Conservation (phyloP, 2,888 invertebrate species). For the Perizoma affinitatum region DNA sequence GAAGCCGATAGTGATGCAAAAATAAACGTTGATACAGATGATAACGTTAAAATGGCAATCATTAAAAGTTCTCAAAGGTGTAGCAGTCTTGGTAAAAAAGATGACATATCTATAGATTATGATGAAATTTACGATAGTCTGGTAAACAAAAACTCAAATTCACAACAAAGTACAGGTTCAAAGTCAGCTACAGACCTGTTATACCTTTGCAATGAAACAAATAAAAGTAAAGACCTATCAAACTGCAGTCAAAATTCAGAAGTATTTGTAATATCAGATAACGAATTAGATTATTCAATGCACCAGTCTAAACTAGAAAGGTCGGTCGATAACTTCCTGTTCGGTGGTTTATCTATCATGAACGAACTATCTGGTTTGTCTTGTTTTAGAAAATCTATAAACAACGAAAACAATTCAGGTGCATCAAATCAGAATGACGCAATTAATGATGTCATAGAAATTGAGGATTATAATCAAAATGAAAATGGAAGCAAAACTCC, state of each 20-base stretch:
- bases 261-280: constrained; percentile 79
- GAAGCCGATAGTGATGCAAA: constrained; percentile 14
- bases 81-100: constrained; percentile 54
- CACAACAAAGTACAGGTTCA: constrained; percentile 11
- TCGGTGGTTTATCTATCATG: constrained; percentile 55
- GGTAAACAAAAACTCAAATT: constrained; percentile 9
- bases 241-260: constrained; percentile 55
- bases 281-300: constrained; percentile 86
- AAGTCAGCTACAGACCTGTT: constrained; percentile 15
- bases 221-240: constrained; percentile 27
- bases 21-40: no score
- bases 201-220: constrained; percentile 13
- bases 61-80: constrained; percentile 31
- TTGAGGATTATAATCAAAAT: constrained; percentile 6
- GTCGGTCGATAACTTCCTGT: constrained; percentile 47
- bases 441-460: constrained; percentile 6
- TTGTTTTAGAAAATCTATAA: constrained; percentile 24
- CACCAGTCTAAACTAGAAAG: constrained; percentile 56
- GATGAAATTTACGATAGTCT: constrained; percentile 57
- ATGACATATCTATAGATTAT: constrained; percentile 69
- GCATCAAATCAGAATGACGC: constrained; percentile 8
- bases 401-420: constrained; percentile 18
- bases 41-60: constrained; percentile 12
- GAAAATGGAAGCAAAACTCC: constrained; percentile 42
- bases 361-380: constrained; percentile 43